Base-by-base conservation (phyloP, 1,140 invertebrate genomes). In the Archivesica marissinica region DNA sequence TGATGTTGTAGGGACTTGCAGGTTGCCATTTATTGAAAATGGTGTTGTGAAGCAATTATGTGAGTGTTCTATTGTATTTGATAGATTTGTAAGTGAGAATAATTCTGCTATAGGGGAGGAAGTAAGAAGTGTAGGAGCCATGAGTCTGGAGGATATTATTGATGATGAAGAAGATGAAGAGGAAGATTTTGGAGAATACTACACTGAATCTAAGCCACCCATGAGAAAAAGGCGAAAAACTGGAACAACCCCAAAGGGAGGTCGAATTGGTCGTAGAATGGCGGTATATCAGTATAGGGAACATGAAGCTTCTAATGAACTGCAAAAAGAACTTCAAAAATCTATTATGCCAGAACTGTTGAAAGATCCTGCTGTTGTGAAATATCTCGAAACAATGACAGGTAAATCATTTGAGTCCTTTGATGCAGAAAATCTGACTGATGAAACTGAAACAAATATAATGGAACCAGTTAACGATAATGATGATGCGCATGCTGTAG, bases 41-140 rank as follows among this genome's bases (percentile, higher is more conserved):
- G 50, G 30, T 66, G 41, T 4, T 0, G 41, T 11, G 33, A 33
- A 61, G n/a, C 59, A 33, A 23, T 30, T 41, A 2, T 72, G 68
- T 50, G 77, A 79, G 41, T 79, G 77, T 28, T 59, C 77, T 4
- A 64, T 79, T 64, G 77, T 79, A 6, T 79, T 79, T 33, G 38
- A 64, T n/a, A 39, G 77, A 64, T 66, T 33, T 66, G 30, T 79
- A 25, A 35, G n/a, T 47, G 52, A 28, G 0, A 47, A n/a, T 13
- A 17, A 70, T 35, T 38, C 38, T 50, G 28, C 20, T 56, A 25
- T n/a, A n/a, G n/a, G n/a, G n/a, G n/a, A n/a, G n/a, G n/a, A n/a
- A n/a, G 50, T 52, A n/a, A 33, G 38, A 4, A 64, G 28, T 64
- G 20, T 35, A 17, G 28, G 11, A 64, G 41, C 28, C 11, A 23